These are phyloP conservation scores for Erpetoichthys calabaricus DNA, from an alignment of 2,797 vertebrate species.

Conservation along the genomic window DNA sequence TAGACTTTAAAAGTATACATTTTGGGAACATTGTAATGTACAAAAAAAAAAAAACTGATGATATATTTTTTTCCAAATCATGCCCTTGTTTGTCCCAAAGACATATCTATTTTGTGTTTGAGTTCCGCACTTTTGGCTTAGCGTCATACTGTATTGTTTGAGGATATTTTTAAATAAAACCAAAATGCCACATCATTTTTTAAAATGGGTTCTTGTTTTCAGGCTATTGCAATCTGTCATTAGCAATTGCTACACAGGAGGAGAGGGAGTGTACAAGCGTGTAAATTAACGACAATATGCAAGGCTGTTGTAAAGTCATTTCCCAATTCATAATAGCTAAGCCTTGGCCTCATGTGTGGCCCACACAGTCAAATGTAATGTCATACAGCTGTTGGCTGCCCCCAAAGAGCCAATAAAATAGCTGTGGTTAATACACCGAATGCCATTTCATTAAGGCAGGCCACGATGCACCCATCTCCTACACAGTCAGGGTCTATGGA, in stretches of 20 bases:
- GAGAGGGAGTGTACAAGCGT: not conserved
- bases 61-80: too few relatives aligned
- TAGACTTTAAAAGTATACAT: too few relatives aligned
- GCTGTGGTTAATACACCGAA: not conserved
- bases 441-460: not conserved
- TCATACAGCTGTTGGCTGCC: conserved; percentile 2
- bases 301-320: not conserved
- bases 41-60: too few relatives aligned
- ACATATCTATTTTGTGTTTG: too few relatives aligned
- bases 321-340: not conserved
- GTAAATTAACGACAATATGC: not conserved
- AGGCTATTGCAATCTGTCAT: not conserved
- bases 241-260: not conserved
- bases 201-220: not conserved
- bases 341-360: not conserved
- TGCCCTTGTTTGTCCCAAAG: too few relatives aligned
- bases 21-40: too few relatives aligned
- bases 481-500: conserved; percentile 3
- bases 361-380: conserved; percentile 3
- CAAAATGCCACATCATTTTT: too few relatives aligned
- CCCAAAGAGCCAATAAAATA: not conserved
- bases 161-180: too few relatives aligned
- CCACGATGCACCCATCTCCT: not conserved
- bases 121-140: too few relatives aligned
- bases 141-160: too few relatives aligned